Percentiles rank a stretch among this genome's conserved stretches.
These are phyloP conservation scores for Trematocara zebra DNA, from an alignment of 2,113 vertebrate species.

Conservation along the genomic window DNA sequence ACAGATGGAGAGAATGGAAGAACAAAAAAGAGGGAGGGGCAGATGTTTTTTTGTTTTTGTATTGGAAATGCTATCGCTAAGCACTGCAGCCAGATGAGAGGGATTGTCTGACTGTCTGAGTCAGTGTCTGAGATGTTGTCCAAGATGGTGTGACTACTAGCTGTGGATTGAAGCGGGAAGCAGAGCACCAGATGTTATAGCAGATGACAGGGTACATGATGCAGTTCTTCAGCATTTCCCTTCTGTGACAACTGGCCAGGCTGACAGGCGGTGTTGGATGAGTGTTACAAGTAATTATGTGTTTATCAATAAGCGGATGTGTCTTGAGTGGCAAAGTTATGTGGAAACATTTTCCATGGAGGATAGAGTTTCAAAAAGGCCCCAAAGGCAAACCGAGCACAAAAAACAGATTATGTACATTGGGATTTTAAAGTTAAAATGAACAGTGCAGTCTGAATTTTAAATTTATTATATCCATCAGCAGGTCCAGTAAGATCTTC, in stretches of 20 bases:
- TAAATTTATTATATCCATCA: neutral
- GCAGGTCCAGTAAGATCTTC: slow-evolving; percentile 35
- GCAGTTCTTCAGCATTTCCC: neutral
- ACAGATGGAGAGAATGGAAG: neutral
- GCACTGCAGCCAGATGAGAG: slow-evolving; percentile 14
- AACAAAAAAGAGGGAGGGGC: neutral
- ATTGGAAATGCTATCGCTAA: slow-evolving; percentile 8
- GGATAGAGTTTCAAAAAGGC: neutral
- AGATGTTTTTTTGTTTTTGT: neutral
- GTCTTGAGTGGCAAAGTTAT: neutral
- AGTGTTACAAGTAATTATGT: neutral
- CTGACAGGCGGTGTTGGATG: neutral
- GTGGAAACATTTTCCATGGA: neutral
- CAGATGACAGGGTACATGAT: neutral
- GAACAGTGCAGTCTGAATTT: neutral
- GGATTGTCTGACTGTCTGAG: slow-evolving; percentile 27
- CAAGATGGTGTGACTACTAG: slow-evolving; percentile 9
- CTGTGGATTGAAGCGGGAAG: slow-evolving; percentile 10
- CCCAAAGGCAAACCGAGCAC: neutral
- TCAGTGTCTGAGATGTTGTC: slow-evolving; percentile 1
- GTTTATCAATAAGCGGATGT: neutral
- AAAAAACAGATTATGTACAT: neutral
- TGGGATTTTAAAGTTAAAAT: neutral
- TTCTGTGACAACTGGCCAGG: neutral
- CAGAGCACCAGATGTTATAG: slow-evolving; percentile 4